Evolutionary conservation across 2,888 invertebrate genomes (phyloP), one percentile per base, ranked within the genome.

Genomic region (Hydrotaea cyrtoneurina): DNA sequence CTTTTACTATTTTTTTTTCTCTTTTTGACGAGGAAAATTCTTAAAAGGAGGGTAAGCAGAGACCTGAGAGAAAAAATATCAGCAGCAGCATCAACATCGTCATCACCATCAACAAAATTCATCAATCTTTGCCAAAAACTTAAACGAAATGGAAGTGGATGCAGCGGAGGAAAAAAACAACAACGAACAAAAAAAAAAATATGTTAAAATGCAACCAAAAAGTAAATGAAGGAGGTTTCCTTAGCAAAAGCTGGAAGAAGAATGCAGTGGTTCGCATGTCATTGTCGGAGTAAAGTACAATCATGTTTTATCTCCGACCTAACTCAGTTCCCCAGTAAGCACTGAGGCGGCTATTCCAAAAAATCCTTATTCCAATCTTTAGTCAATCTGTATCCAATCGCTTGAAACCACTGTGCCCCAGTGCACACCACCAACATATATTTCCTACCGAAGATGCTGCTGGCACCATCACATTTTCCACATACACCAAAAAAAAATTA

Each of bases 91-190:
- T 80, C 84, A 78, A 76, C 86, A 82, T 75, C 81, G 80, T 81
- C 83, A 80, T 79, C 85, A 80, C 80, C 80, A 91, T 91, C 90
- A 90, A 90, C 89, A 89, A 89, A 89, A 90, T 91, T 90, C 90
- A 90, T 90, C 90, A 90, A 90, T 90, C 90, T 90, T 90, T 91
- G 90, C 90, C 90, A 91, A 90, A 91, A 90, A 90, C 89, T 91
- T 91, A 88, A 87, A 87, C 81, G 74, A 83, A 86, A 83, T 83
- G 82, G 78, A 83, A 80, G 78, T 77, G 74, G 46, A 69, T 46
- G n/a, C 72, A 71, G 62, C 53, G 80, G 78, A 72, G 73, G 55
- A 75, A 74, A 39, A 83, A 72, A 71, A 78, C 69, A 74, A 19
- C 39, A 75, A 69, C 57, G 21, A 10, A 53, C 43, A 69, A 8